Conservation (phyloP, 2,888 invertebrate species). For the Rhagonycha fulva region DNA sequence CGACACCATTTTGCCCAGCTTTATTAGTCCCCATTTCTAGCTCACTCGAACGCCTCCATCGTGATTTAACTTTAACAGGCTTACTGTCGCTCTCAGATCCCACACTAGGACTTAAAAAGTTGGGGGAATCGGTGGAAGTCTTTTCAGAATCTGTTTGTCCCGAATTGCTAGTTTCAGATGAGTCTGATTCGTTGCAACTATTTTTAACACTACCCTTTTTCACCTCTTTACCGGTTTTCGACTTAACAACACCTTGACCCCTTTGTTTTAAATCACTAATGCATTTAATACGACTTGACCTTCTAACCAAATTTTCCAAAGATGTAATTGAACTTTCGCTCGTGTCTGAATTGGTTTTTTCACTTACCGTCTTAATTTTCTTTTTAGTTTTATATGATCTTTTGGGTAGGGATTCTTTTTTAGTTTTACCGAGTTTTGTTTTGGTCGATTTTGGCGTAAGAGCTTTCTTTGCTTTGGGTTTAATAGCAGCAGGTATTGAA, state of each 20-base stretch:
- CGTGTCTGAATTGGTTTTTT: slow-evolving; percentile 13
- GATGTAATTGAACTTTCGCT: slow-evolving; percentile 8
- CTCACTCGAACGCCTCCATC: slow-evolving; percentile 78
- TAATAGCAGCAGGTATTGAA: slow-evolving; percentile 26
- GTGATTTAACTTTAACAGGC: slow-evolving; percentile 79
- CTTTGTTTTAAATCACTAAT: slow-evolving; percentile 69
- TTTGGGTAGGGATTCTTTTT: slow-evolving; percentile 20
- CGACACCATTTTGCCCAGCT: slow-evolving; percentile 17
- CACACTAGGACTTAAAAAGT: slow-evolving; percentile 49
- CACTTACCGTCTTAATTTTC: neutral
- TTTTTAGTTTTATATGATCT: slow-evolving; percentile 49
- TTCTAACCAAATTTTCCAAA: slow-evolving; percentile 57
- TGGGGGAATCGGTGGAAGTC: slow-evolving; percentile 48
- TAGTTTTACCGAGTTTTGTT: slow-evolving; percentile 38
- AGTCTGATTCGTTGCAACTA: slow-evolving; percentile 50
- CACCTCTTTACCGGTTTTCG: slow-evolving; percentile 58
- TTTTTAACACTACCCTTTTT: slow-evolving; percentile 45
- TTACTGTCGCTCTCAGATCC: slow-evolving; percentile 60
- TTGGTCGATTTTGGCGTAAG: neutral
- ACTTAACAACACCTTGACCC: slow-evolving; percentile 18
- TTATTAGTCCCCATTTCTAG: slow-evolving; percentile 62
- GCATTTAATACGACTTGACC: slow-evolving; percentile 77
- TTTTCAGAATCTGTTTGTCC: slow-evolving; percentile 48
- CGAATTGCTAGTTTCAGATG: slow-evolving; percentile 63
- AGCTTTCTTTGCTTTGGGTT: neutral